Percentiles rank a stretch among this genome's conserved stretches.
These are phyloP conservation scores for Campoplex nolae DNA, from an alignment of 2,888 invertebrate species.

Conservation along the genomic window DNA sequence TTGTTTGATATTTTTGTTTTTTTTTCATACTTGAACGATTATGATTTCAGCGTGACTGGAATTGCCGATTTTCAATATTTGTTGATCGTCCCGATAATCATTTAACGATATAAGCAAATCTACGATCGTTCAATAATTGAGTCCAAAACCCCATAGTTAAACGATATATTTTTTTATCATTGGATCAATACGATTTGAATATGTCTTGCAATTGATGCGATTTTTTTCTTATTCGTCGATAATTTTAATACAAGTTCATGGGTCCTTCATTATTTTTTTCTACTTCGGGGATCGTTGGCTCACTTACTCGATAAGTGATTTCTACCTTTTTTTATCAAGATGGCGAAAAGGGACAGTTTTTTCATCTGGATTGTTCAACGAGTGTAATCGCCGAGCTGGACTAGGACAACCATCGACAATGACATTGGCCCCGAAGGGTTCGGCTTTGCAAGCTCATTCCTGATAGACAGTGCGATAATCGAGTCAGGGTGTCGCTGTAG, in stretches of 20 bases:
- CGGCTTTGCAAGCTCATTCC: conserved; percentile 48
- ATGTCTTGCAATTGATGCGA: too few species aligned
- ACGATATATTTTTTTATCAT: too few species aligned
- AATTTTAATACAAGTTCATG: too few species aligned
- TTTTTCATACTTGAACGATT: conserved; percentile 12
- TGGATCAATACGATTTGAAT: too few species aligned
- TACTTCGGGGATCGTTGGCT: background rate
- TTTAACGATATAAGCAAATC: too few species aligned
- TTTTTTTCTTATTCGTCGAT: too few species aligned
- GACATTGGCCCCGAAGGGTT: conserved; percentile 66
- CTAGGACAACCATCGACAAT: conserved; percentile 66
- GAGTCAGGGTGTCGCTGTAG: conserved; percentile 50
- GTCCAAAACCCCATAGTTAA: too few species aligned
- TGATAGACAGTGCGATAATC: conserved; percentile 65
- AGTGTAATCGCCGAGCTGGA: conserved; percentile 30
- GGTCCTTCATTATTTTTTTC: too few species aligned
- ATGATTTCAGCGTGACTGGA: conserved; percentile 12
- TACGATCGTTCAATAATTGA: too few species aligned
- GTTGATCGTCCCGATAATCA: background rate
- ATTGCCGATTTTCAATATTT: background rate
- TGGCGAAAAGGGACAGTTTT: background rate
- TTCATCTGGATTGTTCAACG: background rate
- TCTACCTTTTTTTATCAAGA: background rate
- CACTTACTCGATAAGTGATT: background rate
- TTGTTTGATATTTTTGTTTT: conserved; percentile 16